Conservation (phyloP, 1,140 invertebrate species). For the Hycleus cichorii region DNA sequence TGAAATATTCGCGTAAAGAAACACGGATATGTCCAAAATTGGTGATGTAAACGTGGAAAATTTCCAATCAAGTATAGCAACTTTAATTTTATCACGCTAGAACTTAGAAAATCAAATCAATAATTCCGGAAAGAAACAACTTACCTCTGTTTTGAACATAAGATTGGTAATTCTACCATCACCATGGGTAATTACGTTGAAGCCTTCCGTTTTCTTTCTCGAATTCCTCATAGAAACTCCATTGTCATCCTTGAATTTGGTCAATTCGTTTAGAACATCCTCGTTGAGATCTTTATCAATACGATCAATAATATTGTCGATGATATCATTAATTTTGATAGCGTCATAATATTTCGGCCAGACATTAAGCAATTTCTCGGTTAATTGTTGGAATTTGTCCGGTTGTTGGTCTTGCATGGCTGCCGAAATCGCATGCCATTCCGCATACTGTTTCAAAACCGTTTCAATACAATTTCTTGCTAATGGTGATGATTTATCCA, state of each 20-base stretch:
- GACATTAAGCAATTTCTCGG: not conserved
- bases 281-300: conserved; percentile 1
- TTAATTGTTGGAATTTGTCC: conserved; percentile 29
- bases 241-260: not conserved
- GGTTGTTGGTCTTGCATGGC: conserved; percentile 42
- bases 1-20: conserved; percentile 48
- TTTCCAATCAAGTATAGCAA: conserved; percentile 47
- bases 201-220: not conserved
- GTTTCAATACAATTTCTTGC: conserved; percentile 41
- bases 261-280: conserved; percentile 12
- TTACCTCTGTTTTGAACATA: conserved; percentile 24
- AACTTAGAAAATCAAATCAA: not conserved
- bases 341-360: too few relatives aligned
- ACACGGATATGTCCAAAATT: conserved; percentile 49
- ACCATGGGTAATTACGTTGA: conserved; percentile 24
- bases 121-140: not conserved
- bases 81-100: conserved; percentile 1
- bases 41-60: conserved; percentile 48
- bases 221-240: not conserved
- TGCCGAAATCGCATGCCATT: conserved; percentile 48
- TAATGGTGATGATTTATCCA: conserved; percentile 42
- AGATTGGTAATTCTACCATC: conserved; percentile 32
- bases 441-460: conserved; percentile 46
- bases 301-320: conserved; percentile 3
- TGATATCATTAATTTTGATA: too few relatives aligned